Base-by-base conservation (phyloP, 2,797 vertebrate genomes). In the Esox lucius region DNA sequence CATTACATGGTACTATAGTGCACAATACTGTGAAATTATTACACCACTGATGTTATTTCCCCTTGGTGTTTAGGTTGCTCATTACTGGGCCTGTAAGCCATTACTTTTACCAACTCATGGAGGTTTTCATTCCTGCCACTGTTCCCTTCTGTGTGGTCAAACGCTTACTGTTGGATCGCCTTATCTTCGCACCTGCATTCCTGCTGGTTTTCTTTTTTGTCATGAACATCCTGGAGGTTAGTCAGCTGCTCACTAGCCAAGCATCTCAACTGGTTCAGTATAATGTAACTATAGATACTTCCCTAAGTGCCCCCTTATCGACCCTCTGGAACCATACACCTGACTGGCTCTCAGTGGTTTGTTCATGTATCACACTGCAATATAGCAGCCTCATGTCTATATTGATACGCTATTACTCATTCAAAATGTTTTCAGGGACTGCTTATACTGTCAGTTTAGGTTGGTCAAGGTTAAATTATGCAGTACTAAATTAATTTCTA, bases 1-100 rank as follows among this genome's bases (percentile, higher is more conserved):
- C 1, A 7, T 19, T 4, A n/a, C 31, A 53, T 16, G 62, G 39
- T 75, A 49, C 19, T 9, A 15, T 5, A 59, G 9, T 24, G 56
- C 56, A 26, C 61, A 61, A 22, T 24, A 61, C 56, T 61, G 56
- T 61, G 12, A 1, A 24, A 61, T 61, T 2, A n/a, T n/a, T 24
- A 61, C 56, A 24, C 26, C 24, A 2, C 5, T 26, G 11, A 49
- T 70, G 16, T 31, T 19, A 48, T 53, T 48, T 48, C 28, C 16
- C 5, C 9, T 66, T 35, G 31, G 31, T 71, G 2, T 78, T 83
- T 17, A 98, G 96, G 26, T 87, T 96, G 70, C 86, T 94, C 11
- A 83, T 96, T 75, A 97, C 96, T 8, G 96, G 96, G 26, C 96
- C 95, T 0, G 79, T 96, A 77, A 96, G 95, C 80, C 96, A 98